phyloP scores from a whole-genome alignment of 1,140 invertebrate genomes.

The Pygmarrhopalites habei region DNA sequence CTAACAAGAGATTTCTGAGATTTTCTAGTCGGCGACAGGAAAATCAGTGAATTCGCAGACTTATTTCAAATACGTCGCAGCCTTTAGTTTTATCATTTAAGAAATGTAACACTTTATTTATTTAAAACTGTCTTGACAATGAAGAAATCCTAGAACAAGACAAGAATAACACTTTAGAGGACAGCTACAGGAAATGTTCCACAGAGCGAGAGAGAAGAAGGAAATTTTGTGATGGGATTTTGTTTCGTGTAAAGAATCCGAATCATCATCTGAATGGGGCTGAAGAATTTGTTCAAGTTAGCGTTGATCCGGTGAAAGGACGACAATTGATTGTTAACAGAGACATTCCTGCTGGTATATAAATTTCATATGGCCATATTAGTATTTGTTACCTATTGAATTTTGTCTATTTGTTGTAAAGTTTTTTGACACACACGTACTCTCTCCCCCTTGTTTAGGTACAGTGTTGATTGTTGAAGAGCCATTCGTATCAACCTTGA shows the following conservation, averaged over 20 bases:
- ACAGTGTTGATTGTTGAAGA: slow-evolving; percentile 26
- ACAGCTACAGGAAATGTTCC: background rate
- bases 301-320: slow-evolving; percentile 1
- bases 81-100: no score
- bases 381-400: no score
- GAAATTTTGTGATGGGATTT: slow-evolving; percentile 13
- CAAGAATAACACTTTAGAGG: background rate
- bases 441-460: slow-evolving; percentile 20
- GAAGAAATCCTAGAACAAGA: background rate
- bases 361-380: no score
- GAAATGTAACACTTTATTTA: no score
- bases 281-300: slow-evolving; percentile 24
- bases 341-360: slow-evolving; percentile 23
- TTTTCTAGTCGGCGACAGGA: no score
- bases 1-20: no score
- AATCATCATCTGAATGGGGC: slow-evolving; percentile 8
- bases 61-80: no score
- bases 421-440: background rate
- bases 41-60: no score
- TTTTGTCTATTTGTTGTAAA: no score
- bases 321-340: slow-evolving; percentile 15
- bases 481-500: slow-evolving; percentile 23
- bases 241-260: slow-evolving; percentile 13
- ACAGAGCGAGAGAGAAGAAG: background rate
- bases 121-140: background rate